phyloP scores from a whole-genome alignment of 35 echinoderm and acorn worm species.

The Lytechinus variegatus region DNA sequence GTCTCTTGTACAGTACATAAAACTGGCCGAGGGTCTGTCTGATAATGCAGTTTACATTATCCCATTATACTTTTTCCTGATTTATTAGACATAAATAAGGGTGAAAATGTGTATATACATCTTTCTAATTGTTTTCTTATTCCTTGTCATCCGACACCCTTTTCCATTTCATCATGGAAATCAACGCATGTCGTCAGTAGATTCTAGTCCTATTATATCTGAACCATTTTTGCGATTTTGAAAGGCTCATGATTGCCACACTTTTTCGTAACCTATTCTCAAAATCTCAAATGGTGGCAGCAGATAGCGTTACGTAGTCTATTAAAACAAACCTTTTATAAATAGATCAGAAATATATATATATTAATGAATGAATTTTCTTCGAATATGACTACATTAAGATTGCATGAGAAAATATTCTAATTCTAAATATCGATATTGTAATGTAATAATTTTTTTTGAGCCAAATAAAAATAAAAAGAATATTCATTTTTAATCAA shows the following conservation, averaged over 20 bases:
- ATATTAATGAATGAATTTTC: neutral
- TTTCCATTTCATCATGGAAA: too few relatives aligned
- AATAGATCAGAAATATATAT: neutral
- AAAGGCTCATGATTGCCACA: conserved; percentile 14
- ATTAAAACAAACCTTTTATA: neutral
- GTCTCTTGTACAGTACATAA: too few relatives aligned
- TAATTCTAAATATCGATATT: neutral
- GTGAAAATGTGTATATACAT: too few relatives aligned
- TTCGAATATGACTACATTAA: neutral
- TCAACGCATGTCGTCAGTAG: too few relatives aligned
- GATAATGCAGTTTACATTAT: too few relatives aligned
- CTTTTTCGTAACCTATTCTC: neutral
- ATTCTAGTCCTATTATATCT: too few relatives aligned
- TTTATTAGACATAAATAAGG: too few relatives aligned
- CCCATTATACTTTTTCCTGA: too few relatives aligned
- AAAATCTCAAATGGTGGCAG: neutral
- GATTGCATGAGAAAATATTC: neutral
- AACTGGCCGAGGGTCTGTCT: too few relatives aligned
- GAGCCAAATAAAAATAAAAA: neutral
- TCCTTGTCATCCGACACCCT: too few relatives aligned
- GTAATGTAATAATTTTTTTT: neutral
- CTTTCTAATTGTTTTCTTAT: too few relatives aligned
- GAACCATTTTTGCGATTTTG: neutral
- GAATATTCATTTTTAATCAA: neutral
- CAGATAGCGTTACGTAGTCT: neutral